phyloP scores from a whole-genome alignment of 2,113 vertebrate species.

The Peromyscus maniculatus region DNA sequence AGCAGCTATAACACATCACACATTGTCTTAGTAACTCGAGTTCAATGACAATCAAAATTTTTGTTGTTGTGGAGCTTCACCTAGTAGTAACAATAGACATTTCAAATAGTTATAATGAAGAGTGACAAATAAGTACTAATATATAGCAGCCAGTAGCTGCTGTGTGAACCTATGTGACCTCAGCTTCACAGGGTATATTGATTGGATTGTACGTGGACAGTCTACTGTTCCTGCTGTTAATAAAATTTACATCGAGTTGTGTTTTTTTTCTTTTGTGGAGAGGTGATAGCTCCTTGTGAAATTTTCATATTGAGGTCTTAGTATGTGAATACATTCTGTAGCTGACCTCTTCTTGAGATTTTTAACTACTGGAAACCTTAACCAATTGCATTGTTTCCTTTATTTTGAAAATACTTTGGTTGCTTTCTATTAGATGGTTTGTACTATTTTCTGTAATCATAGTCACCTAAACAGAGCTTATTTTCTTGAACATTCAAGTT shows the following conservation, averaged over 20 bases:
- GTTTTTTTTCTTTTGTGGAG: not conserved
- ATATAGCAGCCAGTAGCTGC: not conserved
- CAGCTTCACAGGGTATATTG: not conserved
- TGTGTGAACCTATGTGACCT: not conserved
- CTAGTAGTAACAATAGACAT: not conserved
- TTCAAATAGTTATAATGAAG: not conserved
- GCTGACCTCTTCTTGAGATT: slow-evolving; percentile 55
- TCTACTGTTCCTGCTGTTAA: slow-evolving; percentile 63
- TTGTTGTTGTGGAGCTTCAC: not conserved
- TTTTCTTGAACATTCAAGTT: slow-evolving; percentile 61
- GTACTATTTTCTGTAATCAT: slow-evolving; percentile 5
- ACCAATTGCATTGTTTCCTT: slow-evolving; percentile 67
- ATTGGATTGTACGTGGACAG: not conserved
- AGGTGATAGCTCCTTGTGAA: slow-evolving; percentile 49
- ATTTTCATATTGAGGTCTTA: slow-evolving; percentile 44
- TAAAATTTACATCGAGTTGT: slow-evolving; percentile 44
- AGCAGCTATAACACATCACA: not conserved
- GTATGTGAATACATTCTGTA: slow-evolving; percentile 52
- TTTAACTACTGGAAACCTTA: slow-evolving; percentile 84
- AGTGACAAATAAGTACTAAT: not conserved
- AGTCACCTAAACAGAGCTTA: slow-evolving; percentile 60
- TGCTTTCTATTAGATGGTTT: slow-evolving; percentile 63
- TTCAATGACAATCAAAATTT: not conserved
- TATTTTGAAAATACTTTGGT: slow-evolving; percentile 57
- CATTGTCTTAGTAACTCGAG: not conserved